Evolutionary conservation across 2,113 vertebrate species (phyloP).

Genomic region (Leptosomus discolor): DNA sequence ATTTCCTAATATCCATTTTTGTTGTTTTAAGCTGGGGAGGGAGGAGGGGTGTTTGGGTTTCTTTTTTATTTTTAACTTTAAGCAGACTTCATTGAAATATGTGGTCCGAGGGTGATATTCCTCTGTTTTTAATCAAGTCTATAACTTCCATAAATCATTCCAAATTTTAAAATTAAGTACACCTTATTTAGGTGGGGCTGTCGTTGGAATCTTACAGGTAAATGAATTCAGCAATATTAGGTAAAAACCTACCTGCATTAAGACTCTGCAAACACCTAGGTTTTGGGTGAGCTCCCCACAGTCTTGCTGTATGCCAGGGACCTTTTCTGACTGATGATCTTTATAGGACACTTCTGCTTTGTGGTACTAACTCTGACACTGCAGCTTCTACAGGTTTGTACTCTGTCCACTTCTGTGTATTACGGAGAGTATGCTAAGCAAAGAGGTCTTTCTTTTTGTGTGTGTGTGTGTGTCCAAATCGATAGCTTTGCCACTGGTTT

Average conservation of each 20-base stretch:
- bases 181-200: not conserved
- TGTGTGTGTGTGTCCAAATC: not conserved
- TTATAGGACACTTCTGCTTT: not conserved
- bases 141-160: not conserved
- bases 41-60: not conserved
- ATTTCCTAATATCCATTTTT: not conserved
- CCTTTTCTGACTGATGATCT: not conserved
- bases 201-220: not conserved
- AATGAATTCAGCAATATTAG: not conserved
- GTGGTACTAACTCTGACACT: not conserved
- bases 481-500: not conserved
- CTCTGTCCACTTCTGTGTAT: not conserved
- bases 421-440: not conserved
- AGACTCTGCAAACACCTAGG: not conserved
- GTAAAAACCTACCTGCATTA: not conserved
- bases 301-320: not conserved
- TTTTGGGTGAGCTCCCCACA: not conserved
- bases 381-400: not conserved
- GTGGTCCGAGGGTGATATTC: not conserved
- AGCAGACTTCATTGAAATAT: not conserved
- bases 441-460: not conserved
- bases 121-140: not conserved
- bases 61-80: not conserved
- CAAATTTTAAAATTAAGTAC: not conserved
- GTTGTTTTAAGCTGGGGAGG: not conserved